These are phyloP conservation scores for Phenganax stokvisi DNA, from an alignment of 92 coral and sea anemone genomes.

Conservation along the genomic window DNA sequence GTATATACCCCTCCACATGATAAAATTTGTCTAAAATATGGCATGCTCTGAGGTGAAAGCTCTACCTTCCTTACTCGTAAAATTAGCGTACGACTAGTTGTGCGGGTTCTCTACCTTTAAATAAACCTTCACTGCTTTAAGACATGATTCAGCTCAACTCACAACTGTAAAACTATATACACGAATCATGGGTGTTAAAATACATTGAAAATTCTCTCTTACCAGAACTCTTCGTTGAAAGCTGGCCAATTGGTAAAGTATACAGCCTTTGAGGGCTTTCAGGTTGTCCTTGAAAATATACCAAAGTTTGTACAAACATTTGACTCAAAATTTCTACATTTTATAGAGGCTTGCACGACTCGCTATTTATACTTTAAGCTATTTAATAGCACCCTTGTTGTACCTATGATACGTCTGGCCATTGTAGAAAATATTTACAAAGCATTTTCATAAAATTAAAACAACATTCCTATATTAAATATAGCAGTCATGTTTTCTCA, in stretches of 20 bases:
- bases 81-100: too few relatives aligned
- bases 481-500: background rate
- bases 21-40: too few relatives aligned
- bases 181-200: too few relatives aligned
- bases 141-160: too few relatives aligned
- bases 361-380: background rate
- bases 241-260: conserved; percentile 27
- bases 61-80: too few relatives aligned
- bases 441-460: background rate
- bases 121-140: too few relatives aligned
- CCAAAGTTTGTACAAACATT: background rate
- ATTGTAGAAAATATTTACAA: conserved; percentile 25
- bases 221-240: conserved; percentile 40
- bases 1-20: too few relatives aligned
- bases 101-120: too few relatives aligned
- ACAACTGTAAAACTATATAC: too few relatives aligned
- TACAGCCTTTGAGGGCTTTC: background rate
- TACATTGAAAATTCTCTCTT: background rate
- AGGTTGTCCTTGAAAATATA: conserved; percentile 1
- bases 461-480: background rate
- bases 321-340: background rate
- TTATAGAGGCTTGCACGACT: background rate
- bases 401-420: conserved; percentile 26
- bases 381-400: background rate
- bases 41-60: too few relatives aligned